These are phyloP conservation scores for Eolophus roseicapilla DNA, from an alignment of 2,113 vertebrate genomes.

Conservation along the genomic window DNA sequence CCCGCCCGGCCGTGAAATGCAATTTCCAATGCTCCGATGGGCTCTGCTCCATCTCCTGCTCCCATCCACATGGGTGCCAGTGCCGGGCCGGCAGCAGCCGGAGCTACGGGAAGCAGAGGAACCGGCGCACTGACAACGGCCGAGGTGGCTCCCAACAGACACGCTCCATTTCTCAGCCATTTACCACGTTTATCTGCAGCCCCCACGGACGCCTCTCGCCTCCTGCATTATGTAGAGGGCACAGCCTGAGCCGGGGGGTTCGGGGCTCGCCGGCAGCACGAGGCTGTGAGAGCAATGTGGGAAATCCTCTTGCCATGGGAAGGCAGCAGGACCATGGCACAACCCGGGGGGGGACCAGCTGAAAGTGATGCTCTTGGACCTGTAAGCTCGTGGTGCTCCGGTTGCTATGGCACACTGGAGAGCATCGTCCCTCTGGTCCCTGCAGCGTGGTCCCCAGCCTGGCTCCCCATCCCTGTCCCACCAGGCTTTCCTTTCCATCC, in stretches of 20 bases:
- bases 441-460: not conserved
- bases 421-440: accelerated
- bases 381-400: accelerated
- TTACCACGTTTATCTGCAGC: conserved; percentile 15
- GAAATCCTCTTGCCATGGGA: not conserved
- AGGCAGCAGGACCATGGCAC: accelerated
- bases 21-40: conserved; percentile 68
- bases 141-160: not conserved
- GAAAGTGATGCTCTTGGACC: not conserved
- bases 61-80: not conserved
- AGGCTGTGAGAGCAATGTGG: not conserved
- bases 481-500: not conserved
- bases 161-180: conserved; percentile 49
- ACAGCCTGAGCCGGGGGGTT: not conserved
- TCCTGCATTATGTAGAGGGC: conserved; percentile 36
- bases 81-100: not conserved
- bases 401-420: accelerated
- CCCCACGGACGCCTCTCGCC: not conserved
- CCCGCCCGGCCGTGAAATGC: conserved; percentile 74
- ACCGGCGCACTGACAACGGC: not conserved
- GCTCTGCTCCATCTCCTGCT: not conserved
- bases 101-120: not conserved
- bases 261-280: accelerated
- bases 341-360: accelerated
- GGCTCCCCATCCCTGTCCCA: not conserved